These are phyloP conservation scores for Aplysia californica DNA, from an alignment of 1,140 invertebrate species.

Conservation along the genomic window DNA sequence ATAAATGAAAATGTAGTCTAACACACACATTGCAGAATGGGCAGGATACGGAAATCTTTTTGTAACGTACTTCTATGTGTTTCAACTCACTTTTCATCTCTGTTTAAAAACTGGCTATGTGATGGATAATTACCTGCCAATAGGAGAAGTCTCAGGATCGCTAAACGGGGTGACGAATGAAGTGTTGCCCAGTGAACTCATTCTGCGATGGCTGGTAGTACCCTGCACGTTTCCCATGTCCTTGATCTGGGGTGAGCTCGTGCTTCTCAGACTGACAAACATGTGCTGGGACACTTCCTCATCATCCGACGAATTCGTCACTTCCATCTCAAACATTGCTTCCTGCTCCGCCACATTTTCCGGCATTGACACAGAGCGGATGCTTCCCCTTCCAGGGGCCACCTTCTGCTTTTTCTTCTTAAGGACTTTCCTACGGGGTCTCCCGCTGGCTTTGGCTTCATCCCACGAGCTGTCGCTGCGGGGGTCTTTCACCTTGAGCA, in stretches of 20 bases:
- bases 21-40: no score
- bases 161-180: slow-evolving; percentile 85
- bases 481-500: slow-evolving; percentile 4
- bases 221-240: slow-evolving; percentile 19
- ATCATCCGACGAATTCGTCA: slow-evolving; percentile 70
- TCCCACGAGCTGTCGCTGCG: slow-evolving; percentile 31
- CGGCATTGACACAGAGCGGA: slow-evolving; percentile 32
- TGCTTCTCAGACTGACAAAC: slow-evolving; percentile 68
- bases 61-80: no score
- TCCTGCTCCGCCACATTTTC: slow-evolving; percentile 36
- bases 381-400: slow-evolving; percentile 6
- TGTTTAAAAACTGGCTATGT: no score
- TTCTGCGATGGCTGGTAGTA: slow-evolving; percentile 34
- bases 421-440: slow-evolving; percentile 42
- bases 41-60: no score
- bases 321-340: slow-evolving; percentile 72
- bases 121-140: slow-evolving; percentile 72
- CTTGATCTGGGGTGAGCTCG: slow-evolving; percentile 24
- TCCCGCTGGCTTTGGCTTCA: slow-evolving; percentile 37
- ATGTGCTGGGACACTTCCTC: slow-evolving; percentile 40
- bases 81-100: no score
- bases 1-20: no score
- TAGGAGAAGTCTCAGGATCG: slow-evolving; percentile 84
- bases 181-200: slow-evolving; percentile 41
- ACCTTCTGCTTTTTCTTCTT: slow-evolving; percentile 38